phyloP scores from a whole-genome alignment of 2,888 invertebrate genomes.

The Octodonta nipae region DNA sequence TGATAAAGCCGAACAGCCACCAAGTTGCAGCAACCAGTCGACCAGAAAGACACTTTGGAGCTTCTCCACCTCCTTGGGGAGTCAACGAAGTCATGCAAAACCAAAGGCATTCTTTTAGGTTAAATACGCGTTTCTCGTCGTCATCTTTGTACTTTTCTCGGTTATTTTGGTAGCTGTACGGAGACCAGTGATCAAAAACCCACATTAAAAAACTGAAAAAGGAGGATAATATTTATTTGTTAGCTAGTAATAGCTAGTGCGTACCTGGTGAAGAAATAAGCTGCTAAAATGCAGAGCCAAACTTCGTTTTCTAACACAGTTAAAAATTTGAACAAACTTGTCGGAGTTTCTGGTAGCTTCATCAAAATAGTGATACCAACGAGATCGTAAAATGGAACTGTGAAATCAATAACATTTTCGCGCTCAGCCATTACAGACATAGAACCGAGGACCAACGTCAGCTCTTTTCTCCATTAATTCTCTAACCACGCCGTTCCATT shows the following conservation, averaged over 20 bases:
- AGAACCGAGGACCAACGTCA: conserved; percentile 85
- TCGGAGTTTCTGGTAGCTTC: conserved; percentile 76
- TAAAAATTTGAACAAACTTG: conserved; percentile 90
- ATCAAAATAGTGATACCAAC: conserved; percentile 95
- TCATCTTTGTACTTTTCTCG: conserved; percentile 83
- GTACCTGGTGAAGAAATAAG: conserved; percentile 85
- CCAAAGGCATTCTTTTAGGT: conserved; percentile 92
- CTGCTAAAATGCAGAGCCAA: conserved; percentile 90
- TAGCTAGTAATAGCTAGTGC: neutral
- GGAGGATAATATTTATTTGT: too few species aligned
- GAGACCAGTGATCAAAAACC: conserved; percentile 93
- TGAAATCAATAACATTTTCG: conserved; percentile 94
- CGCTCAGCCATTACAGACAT: conserved; percentile 95
- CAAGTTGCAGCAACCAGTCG: conserved; percentile 91
- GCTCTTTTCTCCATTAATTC: conserved; percentile 49
- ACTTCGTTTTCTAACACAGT: conserved; percentile 92
- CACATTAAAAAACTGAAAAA: conserved; percentile 73
- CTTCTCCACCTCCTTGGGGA: conserved; percentile 88
- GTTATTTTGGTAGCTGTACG: conserved; percentile 92
- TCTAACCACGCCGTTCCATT: conserved; percentile 46
- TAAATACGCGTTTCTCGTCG: conserved; percentile 88
- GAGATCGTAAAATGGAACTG: conserved; percentile 94
- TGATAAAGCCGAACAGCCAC: conserved; percentile 98
- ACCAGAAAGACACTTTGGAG: conserved; percentile 81
- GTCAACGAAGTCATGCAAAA: conserved; percentile 98